Percentiles rank a stretch among this genome's conserved stretches.
phyloP scores from a whole-genome alignment of 2,888 invertebrate genomes.

The Pandemis corylana region DNA sequence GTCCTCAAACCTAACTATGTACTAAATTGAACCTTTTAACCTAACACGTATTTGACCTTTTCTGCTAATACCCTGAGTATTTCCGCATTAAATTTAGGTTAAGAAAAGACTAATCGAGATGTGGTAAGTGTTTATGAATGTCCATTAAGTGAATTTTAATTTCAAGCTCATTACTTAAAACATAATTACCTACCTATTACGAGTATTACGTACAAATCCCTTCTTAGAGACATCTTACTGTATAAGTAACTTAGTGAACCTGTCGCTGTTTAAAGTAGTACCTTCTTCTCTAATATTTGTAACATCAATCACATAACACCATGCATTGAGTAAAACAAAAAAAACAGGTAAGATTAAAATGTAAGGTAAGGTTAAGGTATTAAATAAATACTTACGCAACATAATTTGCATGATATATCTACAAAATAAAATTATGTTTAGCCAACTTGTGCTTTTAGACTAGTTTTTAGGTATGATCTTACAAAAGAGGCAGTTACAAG shows the following conservation, averaged over 20 bases:
- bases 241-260: no score
- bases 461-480: not conserved
- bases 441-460: not conserved
- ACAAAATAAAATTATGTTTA: not conserved
- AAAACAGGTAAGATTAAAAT: no score
- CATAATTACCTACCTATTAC: not conserved
- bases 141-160: not conserved
- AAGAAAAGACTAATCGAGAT: not conserved
- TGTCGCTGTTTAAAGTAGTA: no score
- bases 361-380: no score
- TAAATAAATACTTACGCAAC: no score
- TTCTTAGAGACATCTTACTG: no score
- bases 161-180: not conserved
- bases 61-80: not conserved
- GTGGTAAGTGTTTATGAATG: not conserved
- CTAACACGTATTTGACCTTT: not conserved
- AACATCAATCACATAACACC: no score
- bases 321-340: no score
- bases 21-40: not conserved
- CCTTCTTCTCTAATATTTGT: no score
- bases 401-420: not conserved
- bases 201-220: no score
- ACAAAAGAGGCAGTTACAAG: not conserved
- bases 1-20: not conserved
- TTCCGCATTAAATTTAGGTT: not conserved